Evolutionary conservation across 2,113 vertebrate genomes (phyloP).

Genomic region (Gymnorhina tibicen): DNA sequence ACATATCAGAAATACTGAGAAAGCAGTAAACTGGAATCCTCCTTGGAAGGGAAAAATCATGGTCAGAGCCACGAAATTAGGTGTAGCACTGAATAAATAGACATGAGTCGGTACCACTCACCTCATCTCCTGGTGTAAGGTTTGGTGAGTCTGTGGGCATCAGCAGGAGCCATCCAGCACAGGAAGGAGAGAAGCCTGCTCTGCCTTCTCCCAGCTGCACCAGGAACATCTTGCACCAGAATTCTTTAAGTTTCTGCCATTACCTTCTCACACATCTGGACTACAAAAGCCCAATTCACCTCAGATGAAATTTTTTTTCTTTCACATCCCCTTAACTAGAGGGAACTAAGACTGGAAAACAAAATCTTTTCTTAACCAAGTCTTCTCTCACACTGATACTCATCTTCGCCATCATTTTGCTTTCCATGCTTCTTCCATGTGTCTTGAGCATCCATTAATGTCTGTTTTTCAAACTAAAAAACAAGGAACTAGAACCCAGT

Average conservation of each 20-base stretch:
- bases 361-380: background rate
- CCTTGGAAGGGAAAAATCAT: background rate
- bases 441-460: background rate
- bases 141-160: accelerated
- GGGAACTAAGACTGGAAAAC: background rate
- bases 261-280: background rate
- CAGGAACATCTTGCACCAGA: background rate
- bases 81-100: background rate
- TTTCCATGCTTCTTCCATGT: background rate
- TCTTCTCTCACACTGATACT: background rate
- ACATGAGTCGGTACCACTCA: accelerated
- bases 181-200: background rate
- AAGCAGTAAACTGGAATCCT: background rate
- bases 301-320: background rate
- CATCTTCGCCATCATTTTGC: background rate
- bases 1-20: background rate
- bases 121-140: background rate
- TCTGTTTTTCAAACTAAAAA: background rate
- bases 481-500: background rate
- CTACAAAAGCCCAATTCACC: background rate
- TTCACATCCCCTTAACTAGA: background rate
- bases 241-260: background rate
- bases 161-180: background rate
- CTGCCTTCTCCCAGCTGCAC: background rate
- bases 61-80: background rate